phyloP scores from a whole-genome alignment of 2,113 vertebrate genomes.

The Oncorhynchus tshawytscha region DNA sequence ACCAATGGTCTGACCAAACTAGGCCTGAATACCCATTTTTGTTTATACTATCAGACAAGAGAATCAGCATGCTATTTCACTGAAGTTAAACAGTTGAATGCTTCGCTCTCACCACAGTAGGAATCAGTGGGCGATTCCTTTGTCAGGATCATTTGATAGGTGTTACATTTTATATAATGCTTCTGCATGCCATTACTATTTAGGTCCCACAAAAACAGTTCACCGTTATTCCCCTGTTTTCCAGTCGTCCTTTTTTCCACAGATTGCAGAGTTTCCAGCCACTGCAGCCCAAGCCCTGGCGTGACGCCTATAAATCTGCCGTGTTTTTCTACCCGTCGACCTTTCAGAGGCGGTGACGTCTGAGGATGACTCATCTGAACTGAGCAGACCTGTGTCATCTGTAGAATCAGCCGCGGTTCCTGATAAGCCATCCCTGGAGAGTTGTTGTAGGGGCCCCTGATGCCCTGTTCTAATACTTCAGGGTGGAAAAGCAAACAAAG shows the following conservation, averaged over 20 bases:
- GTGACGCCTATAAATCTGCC: conserved; percentile 15
- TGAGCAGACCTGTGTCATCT: background rate
- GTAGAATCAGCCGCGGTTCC: background rate
- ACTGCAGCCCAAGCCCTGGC: background rate
- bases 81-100: background rate
- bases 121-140: background rate
- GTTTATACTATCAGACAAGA: background rate
- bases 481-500: conserved; percentile 8
- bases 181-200: background rate
- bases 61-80: background rate
- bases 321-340: background rate
- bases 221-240: conserved; percentile 1
- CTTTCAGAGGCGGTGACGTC: background rate
- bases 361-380: background rate
- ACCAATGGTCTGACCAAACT: background rate
- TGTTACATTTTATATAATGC: background rate
- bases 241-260: conserved; percentile 18
- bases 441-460: background rate
- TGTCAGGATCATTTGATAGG: background rate
- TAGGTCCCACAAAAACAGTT: conserved; percentile 7
- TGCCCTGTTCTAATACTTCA: background rate
- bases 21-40: background rate
- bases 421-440: background rate
- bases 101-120: background rate
- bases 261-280: conserved; percentile 20